A percentile compares a stretch with the other conserved stretches of the same genome.
These are phyloP conservation scores for Ricordea florida DNA, from an alignment of 92 coral and sea anemone genomes.

Conservation along the genomic window DNA sequence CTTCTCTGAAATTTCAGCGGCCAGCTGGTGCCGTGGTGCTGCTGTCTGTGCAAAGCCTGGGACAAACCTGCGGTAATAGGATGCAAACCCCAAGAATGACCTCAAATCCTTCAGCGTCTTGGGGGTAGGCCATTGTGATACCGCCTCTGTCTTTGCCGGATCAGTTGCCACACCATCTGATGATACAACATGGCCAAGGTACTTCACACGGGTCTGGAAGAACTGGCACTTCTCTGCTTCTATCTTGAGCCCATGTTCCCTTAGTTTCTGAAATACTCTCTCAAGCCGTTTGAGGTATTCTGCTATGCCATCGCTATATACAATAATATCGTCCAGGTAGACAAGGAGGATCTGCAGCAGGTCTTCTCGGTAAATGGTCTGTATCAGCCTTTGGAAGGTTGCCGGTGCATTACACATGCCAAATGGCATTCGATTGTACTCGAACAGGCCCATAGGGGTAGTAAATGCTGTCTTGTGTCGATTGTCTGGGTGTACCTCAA, in stretches of 20 bases:
- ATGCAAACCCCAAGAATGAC: slow-evolving; percentile 34
- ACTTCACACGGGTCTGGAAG: slow-evolving; percentile 19
- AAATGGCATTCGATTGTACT: slow-evolving; percentile 42
- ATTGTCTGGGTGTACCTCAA: slow-evolving; percentile 14
- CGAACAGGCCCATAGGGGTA: slow-evolving; percentile 45
- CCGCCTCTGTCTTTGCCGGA: slow-evolving; percentile 35
- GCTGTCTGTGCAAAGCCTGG: slow-evolving; percentile 26
- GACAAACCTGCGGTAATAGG: slow-evolving; percentile 39
- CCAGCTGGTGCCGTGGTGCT: slow-evolving; percentile 29
- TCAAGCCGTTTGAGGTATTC: slow-evolving; percentile 17
- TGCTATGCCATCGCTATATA: slow-evolving; percentile 7
- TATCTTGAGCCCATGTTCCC: slow-evolving; percentile 41
- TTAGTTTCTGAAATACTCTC: slow-evolving; percentile 20
- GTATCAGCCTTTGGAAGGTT: slow-evolving; percentile 43
- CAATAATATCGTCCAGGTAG: slow-evolving; percentile 51
- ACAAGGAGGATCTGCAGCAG: slow-evolving; percentile 42
- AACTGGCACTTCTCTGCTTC: slow-evolving; percentile 39
- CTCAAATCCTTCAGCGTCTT: slow-evolving; percentile 33
- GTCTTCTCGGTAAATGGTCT: slow-evolving; percentile 23
- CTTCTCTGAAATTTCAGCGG: slow-evolving; percentile 11
- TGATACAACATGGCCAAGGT: slow-evolving; percentile 51
- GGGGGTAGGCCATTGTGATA: slow-evolving; percentile 23
- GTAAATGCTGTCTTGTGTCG: slow-evolving; percentile 59
- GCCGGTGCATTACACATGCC: slow-evolving; percentile 35
- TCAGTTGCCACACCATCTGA: slow-evolving; percentile 44